Base-by-base conservation (phyloP, 2,797 vertebrate species). In the Characodon lateralis region DNA sequence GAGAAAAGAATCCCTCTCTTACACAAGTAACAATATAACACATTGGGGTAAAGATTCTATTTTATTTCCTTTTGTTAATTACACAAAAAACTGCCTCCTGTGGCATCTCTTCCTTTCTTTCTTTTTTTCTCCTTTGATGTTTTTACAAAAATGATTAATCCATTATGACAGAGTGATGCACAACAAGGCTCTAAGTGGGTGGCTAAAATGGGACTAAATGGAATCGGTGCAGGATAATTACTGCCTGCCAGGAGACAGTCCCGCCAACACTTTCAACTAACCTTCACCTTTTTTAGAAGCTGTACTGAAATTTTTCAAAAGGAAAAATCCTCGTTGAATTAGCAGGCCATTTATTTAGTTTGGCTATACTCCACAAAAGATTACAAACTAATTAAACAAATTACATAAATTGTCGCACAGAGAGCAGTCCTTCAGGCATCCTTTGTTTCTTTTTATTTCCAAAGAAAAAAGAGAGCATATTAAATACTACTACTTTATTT, bases 181-280 rank as follows among this genome's bases (percentile, higher is more conserved):
- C 81, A 82, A 48, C 58, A 76, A 31, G 39, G 73, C 79, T 82
- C 41, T 53, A 41, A 63, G 50, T 82, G 79, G 71, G 83, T 75
- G 80, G 75, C 75, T 78, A 70, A 82, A 84, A 87, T 71, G 80
- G 78, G 85, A 87, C 88, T 80, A 87, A 92, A 93, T 89, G 83
- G 85, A 89, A 72, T 14, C 80, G 68, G 74, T 70, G 81, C 48
- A 22, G 85, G 74, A 78, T 88, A 87, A 90, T 90, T 85, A 81
- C 84, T 81, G 75, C 72, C 65, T 59, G 41, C 73, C 53, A 8
- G 53, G 87, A 84, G 78, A 35, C 35, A 63, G 61, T 90, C 84
- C 82, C 46, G 77, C 82, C 84, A 83, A 84, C 79, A 83, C 85
- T 86, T 81, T 43, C 73, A 14, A 83, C 41, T 74, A 72, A 81